Evolutionary conservation across 1,140 invertebrate species (phyloP), one percentile per base, ranked within the genome.

Genomic region (Portunus trituberculatus): DNA sequence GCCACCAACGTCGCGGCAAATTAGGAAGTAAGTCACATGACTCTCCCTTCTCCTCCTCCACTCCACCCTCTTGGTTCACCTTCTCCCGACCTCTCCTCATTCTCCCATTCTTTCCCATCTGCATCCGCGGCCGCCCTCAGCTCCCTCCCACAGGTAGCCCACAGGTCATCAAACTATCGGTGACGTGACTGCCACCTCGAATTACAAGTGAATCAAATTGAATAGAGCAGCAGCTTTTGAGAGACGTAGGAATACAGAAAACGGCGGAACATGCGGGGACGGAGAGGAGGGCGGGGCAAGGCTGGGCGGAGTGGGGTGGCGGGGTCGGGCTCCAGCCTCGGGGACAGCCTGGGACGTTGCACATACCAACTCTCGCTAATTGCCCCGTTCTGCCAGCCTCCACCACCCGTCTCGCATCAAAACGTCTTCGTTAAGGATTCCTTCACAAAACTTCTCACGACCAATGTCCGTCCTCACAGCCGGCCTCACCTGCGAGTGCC

Each of bases 381-480:
- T 91, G 90, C 90, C 32, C 20, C 4, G 32, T 59, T 76, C 90
- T 91, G 28, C 90, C 90, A 39, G 90, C 29, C 29, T 91, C 90
- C n/a, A 46, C 29, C 52, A 31, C 90, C 90, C 90, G 90, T 76
- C 10, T 25, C 29, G 90, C 90, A 91, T 91, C 29, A 39, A 29
- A 91, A 91, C 90, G 90, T 91, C 90, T 91, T 91, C 90, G 90
- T 91, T 91, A 91, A 76, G 90, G 28, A 12, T 76, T 91, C 90
- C 90, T 10, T 16, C 52, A 91, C 90, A 76, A 91, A 91, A 91
- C 59, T 76, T 76, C 67, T 76, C 67, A 76, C 67, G 67, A 76
- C 67, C 67, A 76, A 76, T 76, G 67, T 76, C 67, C 67, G 67
- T 76, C 67, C 67, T 76, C 67, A 76, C 6, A 8, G 6, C 67